These are phyloP conservation scores for Bovichtus variegatus DNA, from an alignment of 2,797 vertebrate species.

Conservation along the genomic window DNA sequence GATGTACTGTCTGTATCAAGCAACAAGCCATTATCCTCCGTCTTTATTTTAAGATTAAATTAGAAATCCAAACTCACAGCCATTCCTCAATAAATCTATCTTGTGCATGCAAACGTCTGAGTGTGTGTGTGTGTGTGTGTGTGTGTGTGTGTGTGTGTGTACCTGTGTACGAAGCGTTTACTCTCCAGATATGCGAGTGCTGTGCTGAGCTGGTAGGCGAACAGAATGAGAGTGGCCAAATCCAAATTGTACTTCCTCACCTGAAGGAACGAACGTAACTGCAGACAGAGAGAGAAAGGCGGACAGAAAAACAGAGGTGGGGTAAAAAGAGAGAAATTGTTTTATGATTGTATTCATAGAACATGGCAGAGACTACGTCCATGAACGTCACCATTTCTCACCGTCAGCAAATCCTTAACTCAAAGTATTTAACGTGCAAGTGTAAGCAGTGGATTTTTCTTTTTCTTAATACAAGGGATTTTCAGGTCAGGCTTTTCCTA, in stretches of 20 bases:
- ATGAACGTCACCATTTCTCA: not conserved
- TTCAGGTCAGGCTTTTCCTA: not conserved
- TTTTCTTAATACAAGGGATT: not conserved
- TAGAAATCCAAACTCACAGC: not conserved
- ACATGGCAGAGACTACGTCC: not conserved
- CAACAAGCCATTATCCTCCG: not conserved
- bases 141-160: constrained; percentile 9
- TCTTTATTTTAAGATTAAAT: not conserved
- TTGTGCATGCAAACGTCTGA: not conserved
- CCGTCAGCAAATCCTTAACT: not conserved
- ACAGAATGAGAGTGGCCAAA: constrained; percentile 94
- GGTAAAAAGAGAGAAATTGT: not conserved
- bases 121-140: constrained; percentile 3
- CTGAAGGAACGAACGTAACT: constrained; percentile 97
- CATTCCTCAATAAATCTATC: not conserved
- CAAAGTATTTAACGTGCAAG: not conserved
- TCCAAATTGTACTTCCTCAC: constrained; percentile 97
- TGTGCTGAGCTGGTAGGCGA: constrained; percentile 96
- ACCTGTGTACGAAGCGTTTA: constrained; percentile 99
- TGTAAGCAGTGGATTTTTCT: not conserved
- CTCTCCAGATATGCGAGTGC: constrained; percentile 98
- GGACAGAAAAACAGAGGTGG: not conserved
- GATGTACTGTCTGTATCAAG: not conserved
- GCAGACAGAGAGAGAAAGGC: not conserved
- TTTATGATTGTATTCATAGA: not conserved